Percentiles rank a stretch among this genome's conserved stretches.
phyloP scores from a whole-genome alignment of 2,797 vertebrate species.

The Scolopax rusticola region DNA sequence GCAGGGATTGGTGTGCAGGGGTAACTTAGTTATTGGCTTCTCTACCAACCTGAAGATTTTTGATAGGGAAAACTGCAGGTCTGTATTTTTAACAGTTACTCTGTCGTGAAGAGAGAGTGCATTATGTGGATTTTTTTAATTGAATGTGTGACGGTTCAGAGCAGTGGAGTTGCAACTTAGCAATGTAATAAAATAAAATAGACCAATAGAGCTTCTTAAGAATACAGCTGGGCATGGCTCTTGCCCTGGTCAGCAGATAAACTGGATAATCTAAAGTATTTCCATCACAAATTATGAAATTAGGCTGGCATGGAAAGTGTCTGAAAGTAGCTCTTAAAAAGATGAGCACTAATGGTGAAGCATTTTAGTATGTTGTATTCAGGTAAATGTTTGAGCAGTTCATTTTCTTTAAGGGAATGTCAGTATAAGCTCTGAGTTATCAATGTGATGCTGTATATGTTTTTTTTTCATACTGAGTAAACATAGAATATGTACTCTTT shows the following conservation, averaged over 20 bases:
- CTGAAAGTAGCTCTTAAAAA: background rate
- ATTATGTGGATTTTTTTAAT: background rate
- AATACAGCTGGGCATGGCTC: background rate
- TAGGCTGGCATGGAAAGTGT: background rate
- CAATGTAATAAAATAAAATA: background rate
- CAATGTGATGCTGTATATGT: rapidly evolving
- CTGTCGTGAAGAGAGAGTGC: background rate
- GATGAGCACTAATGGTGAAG: background rate
- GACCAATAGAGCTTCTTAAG: background rate
- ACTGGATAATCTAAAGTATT: background rate
- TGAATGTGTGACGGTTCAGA: background rate
- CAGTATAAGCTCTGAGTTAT: background rate
- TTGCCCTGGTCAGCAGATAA: background rate
- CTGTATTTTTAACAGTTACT: background rate
- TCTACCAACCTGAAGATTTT: background rate
- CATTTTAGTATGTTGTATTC: background rate
- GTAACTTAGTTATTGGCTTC: background rate
- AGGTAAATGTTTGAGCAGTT: background rate
- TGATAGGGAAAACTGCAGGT: background rate
- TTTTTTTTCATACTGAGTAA: background rate
- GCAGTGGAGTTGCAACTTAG: background rate
- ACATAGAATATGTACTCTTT: background rate
- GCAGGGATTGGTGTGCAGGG: background rate
- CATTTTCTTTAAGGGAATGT: background rate
- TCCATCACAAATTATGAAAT: background rate